Base-by-base conservation (phyloP, 2,888 invertebrate species). In the Erpobdella octoculata region DNA sequence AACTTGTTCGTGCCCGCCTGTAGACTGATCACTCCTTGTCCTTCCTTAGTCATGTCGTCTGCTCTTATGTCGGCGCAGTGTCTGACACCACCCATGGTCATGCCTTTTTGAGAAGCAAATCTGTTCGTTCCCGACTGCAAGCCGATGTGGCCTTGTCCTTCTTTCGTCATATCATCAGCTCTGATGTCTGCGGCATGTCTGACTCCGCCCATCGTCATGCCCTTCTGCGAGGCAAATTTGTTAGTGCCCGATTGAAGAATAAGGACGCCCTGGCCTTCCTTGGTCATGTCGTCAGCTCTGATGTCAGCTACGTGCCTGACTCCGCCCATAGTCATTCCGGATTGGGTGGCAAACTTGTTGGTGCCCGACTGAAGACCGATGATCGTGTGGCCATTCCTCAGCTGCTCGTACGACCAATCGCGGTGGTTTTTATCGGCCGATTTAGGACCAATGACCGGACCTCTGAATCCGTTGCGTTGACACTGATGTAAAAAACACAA, bases 1-100 rank as follows among this genome's bases (percentile, higher is more conserved):
- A 75, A 77, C 71, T 82, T 80, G 76, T 82, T 82, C 25, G 79
- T 77, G 12, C 81, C 81, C n/a, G 79, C 77, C 74, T 82, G 82
- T 5, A 80, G 77, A 36, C 69, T 58, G 35, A 69, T 69, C 36
- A 58, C 25, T 35, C 69, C 69, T 18, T 67, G 67, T 28, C 67
- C 67, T 48, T 67, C 67, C 48, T 67, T 67, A 3, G 67, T 67
- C 67, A 67, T 67, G 67, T 67, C 67, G 35, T 67, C 67, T 12
- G 48, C 67, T 28, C 41, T 67, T n/a, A 67, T 67, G 46, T 67
- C 67, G 28, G 67, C 67, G 6, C 46, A 41, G n/a, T 67, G 67
- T 28, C 67, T 67, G n/a, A 67, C 67, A 46, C 38, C 67, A 15
- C 67, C 67, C 48, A 67, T 67, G 28, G 28, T 67, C 67, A 67